Evolutionary conservation across 2,888 invertebrate genomes (phyloP).

Genomic region (Hartigia nigra): DNA sequence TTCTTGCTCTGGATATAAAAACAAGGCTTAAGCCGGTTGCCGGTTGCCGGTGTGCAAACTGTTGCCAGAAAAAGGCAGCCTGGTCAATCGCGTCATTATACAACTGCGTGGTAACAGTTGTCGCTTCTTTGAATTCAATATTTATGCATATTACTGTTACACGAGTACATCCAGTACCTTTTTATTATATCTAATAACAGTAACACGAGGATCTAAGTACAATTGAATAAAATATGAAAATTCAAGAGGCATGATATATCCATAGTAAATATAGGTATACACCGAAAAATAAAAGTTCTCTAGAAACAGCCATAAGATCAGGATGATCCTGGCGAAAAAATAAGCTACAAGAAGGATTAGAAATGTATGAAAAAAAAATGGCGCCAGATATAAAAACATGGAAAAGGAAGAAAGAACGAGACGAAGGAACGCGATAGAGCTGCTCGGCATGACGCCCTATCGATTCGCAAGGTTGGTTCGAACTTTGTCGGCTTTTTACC

Average conservation of each 20-base stretch:
- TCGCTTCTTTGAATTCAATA: neutral
- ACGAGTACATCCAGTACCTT: neutral
- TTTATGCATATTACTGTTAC: no score
- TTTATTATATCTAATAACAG: neutral
- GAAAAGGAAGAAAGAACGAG: neutral
- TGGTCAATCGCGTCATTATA: neutral
- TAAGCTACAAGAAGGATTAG: neutral
- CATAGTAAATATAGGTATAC: neutral
- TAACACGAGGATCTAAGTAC: neutral
- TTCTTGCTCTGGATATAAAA: neutral
- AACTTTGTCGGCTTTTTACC: slow-evolving; percentile 4
- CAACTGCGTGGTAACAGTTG: neutral
- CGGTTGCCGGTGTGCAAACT: neutral
- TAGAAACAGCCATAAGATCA: neutral
- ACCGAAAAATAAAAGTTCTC: neutral
- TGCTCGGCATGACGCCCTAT: neutral
- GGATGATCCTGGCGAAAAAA: neutral
- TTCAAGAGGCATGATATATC: neutral
- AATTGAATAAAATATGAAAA: neutral
- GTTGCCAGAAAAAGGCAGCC: neutral
- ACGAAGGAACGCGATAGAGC: neutral
- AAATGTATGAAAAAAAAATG: no score
- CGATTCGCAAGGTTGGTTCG: neutral
- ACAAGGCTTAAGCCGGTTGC: neutral
- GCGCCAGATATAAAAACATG: neutral